Base-by-base conservation (phyloP, 2,113 vertebrate genomes). In the Martes martes region DNA sequence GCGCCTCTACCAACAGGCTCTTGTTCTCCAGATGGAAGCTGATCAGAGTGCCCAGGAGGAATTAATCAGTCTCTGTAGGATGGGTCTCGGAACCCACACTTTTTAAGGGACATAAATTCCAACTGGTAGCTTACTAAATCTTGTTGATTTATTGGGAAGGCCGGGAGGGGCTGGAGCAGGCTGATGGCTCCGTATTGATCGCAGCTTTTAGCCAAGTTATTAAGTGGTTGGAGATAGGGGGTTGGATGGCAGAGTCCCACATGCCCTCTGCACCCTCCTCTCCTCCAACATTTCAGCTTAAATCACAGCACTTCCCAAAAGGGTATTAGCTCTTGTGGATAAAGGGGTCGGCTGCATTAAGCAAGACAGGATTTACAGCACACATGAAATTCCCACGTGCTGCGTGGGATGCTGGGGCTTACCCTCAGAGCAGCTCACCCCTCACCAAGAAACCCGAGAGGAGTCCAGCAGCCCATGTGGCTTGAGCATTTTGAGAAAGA, bases 161-260 rank as follows among this genome's bases (percentile, higher is more conserved):
- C 89, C 6, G 79, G 2, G 57, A 96, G 97, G 96, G 79, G 95
- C 79, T 96, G 79, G 94, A 96, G 97, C 82, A 82, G 33, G 81
- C 89, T 89, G 93, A 96, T 93, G 89, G 93, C 24, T 97, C 55
- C 71, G 14, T 96, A 98, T 98, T 42, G 97, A 98, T 97, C 31
- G 86, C 96, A 97, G 98, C 97, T 97, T 95, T 97, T 76, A 96
- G 97, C 92, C 92, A 96, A 94, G 95, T 96, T 98, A 97, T 98
- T 97, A 98, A 98, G 95, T 97, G 96, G 92, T 89, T 95, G 79
- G 92, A 97, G 92, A 96, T 86, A 84, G 86, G 83, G 95, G 94
- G 92, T 76, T 96, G 55, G 67, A 90, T 88, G 73, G 61, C 89
- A 83, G 78, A 89, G 59, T 69, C 61, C 31, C 80, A 57, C 92